Conservation (phyloP, 2,797 vertebrate species). For the Trachops cirrhosus region DNA sequence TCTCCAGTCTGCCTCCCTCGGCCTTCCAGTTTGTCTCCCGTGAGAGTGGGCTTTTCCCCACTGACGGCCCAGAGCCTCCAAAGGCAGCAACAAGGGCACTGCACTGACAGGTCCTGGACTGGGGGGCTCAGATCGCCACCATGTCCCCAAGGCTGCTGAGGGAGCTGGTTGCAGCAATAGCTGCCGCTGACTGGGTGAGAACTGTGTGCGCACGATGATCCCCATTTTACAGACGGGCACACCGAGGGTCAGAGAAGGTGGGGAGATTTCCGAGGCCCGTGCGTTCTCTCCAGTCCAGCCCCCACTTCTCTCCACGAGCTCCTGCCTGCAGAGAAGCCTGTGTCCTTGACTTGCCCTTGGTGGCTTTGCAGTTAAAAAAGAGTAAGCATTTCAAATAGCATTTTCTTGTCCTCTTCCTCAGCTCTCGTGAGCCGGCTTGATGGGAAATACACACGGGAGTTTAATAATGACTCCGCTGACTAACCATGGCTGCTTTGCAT, state of each 20-base stretch:
- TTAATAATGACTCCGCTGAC: neutral
- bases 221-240: neutral
- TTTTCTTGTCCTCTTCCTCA: neutral
- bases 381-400: neutral
- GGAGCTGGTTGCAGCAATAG: neutral
- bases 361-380: neutral
- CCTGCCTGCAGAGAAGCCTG: neutral
- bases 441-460: neutral
- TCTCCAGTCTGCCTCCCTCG: neutral
- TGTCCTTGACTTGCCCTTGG: neutral
- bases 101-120: neutral
- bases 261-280: neutral
- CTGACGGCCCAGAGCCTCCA: neutral
- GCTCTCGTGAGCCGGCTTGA: neutral
- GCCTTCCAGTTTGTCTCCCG: neutral
- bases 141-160: neutral
- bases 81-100: neutral
- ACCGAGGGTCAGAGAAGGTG: neutral
- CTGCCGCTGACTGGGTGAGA: accelerated
- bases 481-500: neutral
- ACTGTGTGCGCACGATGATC: accelerated
- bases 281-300: too few species aligned
- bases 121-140: neutral
- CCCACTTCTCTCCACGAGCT: neutral
- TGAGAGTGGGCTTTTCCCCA: neutral